Evolutionary conservation across 1,140 invertebrate species (phyloP), one percentile per base, ranked within the genome.

Genomic region (Agraylea sexmaculata): DNA sequence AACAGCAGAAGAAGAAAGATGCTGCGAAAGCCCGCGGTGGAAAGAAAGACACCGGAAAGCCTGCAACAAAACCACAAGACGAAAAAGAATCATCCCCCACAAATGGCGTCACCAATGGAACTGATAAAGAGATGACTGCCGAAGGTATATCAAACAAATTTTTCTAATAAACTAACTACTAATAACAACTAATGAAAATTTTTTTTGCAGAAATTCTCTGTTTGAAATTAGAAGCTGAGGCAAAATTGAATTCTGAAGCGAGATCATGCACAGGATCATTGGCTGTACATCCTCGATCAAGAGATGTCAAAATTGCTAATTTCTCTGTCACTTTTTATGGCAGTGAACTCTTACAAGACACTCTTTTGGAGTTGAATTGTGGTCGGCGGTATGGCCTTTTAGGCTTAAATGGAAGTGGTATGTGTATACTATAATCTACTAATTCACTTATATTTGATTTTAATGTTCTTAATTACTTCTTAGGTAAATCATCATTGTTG

Each of bases 241-340:
- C 93, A 8, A 75, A 82, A 46, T 69, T 96, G 45, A 93, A 90
- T 64, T 87, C 92, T 0, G 86, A 94, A 58, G 89, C 91, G 2
- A 70, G 95, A 36, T 81, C 93, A 0, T 93, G 90, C 45, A 98
- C 95, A 8, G 95, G 94, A 20, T 87, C 89, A 0, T 63, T 97
- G 38, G 89, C 85, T 2, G 88, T 96, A 2, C 93, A 99, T 68
- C 87, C 89, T 7, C 79, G 89, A 46, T 91, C 90, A 45, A 73
- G 95, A 44, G 95, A 99, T 65, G 74, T 99, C 19, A 98, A 99
- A 64, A 93, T 99, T 53, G 85, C 87, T 37, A 95, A 90, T 58
- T 86, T 99, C 55, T 95, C 93, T 22, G 89, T 99, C 37, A 97
- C 91, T 33, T 99, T 99, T 62, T 94, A 99, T 61, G 96, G 96